A percentile compares a stretch with the other conserved stretches of the same genome.
These are phyloP conservation scores for Spilogale gracilis DNA, from an alignment of 2,113 vertebrate genomes.

Conservation along the genomic window DNA sequence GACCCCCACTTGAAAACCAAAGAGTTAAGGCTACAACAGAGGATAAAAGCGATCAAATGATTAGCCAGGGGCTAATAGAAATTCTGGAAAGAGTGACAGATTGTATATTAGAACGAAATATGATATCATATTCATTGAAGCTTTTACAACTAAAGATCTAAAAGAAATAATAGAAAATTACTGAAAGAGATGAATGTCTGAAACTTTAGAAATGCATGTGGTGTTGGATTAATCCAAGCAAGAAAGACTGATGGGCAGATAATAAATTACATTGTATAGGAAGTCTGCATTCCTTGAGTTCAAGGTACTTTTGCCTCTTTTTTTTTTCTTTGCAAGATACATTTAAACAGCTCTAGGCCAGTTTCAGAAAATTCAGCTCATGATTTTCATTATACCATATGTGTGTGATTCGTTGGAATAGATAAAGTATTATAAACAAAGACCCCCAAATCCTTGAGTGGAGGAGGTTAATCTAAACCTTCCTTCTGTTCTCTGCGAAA, in stretches of 20 bases:
- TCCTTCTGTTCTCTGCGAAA: constrained; percentile 54
- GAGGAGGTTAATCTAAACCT: constrained; percentile 42
- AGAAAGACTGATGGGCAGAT: constrained; percentile 57
- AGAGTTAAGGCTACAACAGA: constrained; percentile 84
- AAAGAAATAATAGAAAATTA: constrained; percentile 81
- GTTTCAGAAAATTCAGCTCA: constrained; percentile 67
- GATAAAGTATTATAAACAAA: constrained; percentile 67
- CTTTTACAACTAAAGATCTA: constrained; percentile 80
- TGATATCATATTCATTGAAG: constrained; percentile 86
- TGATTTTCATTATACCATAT: constrained; percentile 64
- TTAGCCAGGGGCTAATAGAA: constrained; percentile 89
- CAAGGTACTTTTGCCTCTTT: background rate
- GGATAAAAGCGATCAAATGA: constrained; percentile 85
- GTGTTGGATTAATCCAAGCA: constrained; percentile 66
- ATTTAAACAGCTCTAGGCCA: constrained; percentile 59
- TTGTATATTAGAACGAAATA: constrained; percentile 87
- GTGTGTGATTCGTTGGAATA: constrained; percentile 61
- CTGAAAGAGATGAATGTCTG: constrained; percentile 76
- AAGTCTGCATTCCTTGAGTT: constrained; percentile 53
- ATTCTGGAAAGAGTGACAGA: constrained; percentile 88
- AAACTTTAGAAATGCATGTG: constrained; percentile 74
- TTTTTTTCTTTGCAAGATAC: background rate
- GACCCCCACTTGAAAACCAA: constrained; percentile 85
- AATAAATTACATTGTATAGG: constrained; percentile 66
- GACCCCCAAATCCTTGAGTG: background rate